Evolutionary conservation across 2,888 invertebrate species (phyloP), one percentile per base, ranked within the genome.

Genomic region (Incurvaria masculella): DNA sequence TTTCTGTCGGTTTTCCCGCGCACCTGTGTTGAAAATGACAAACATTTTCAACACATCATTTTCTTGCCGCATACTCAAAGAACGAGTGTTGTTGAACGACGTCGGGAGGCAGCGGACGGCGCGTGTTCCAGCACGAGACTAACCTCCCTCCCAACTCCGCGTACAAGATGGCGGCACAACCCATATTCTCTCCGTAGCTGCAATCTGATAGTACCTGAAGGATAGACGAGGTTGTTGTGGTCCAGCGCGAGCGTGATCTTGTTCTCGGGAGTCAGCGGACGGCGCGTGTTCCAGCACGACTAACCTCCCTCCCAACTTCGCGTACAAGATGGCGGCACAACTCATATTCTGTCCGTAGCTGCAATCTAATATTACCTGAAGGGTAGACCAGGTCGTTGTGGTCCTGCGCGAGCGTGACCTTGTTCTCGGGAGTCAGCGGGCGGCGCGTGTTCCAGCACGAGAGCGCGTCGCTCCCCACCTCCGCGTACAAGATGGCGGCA

Each of bases 401-500:
- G 59, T 90, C 81, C 45, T 80, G 74, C 0, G 82, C 84, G 1
- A 89, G 71, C 1, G 84, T 63, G 1, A 68, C 82, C 19, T 84
- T 72, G 48, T 81, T 84, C 1, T 64, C 63, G 0, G 73, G 65
- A 6, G 65, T 65, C 41, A 87, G 75, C 0, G 73, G 62, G 6
- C 63, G 66, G 1, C 68, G 71, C 0, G 80, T 80, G 56, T 89
- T 86, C 91, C 91, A 91, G 59, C 91, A 92, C 0, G 87, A 86
- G 0, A 92, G 64, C 0, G 86, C 87, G 58, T 89, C 86, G 17
- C 81, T 75, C 33, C 85, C 87, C 1, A 91, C 82, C 53, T 89
- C 82, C 0, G 84, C 84, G 59, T 85, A 85, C 67, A 91, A 88
- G 39, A 90, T 65, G 1, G 86, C 81, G 0, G 82, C 82, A 0